Evolutionary conservation across 2,888 invertebrate species (phyloP), one percentile per base, ranked within the genome.

Genomic region (Leucoptera coffeella): DNA sequence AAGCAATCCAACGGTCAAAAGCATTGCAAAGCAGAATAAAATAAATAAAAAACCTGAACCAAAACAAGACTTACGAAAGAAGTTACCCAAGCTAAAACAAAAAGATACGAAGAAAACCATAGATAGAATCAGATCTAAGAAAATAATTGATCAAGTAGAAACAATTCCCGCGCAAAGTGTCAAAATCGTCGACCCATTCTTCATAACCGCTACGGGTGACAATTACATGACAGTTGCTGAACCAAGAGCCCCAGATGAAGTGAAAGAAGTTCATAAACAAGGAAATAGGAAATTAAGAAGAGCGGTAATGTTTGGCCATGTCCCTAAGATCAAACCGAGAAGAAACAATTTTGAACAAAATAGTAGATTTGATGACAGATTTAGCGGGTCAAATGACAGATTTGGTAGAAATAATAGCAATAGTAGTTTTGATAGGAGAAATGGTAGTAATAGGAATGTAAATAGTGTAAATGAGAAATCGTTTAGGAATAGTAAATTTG

Each of bases 101-200:
- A 17, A 17, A 17, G 17, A 17, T 9, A 17, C 17, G 6, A 17
- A 7, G 50, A 47, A 29, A 59, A 55, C 43, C 37, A 14, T 24
- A 41, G 57, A 56, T 13, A 29, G 33, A 4, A 45, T 46, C 25
- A 65, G 64, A 38, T 58, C 53, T 29, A 64, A 56, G 30, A n/a
- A 59, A 35, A 57, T 26, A 45, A 35, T 47, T 46, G 48, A 46
- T 22, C 24, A 19, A 8, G 39, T 42, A 20, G 22, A 26, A 27
- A 46, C 48, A 13, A 13, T 17, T 24, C 36, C 39, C 12, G 20
- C 32, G 5, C 30, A 34, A 27, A 46, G 43, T 6, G 46, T 38
- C 12, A 65, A 61, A 44, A 45, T 58, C 19, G 60, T 58, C 4
- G 72, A 72, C 45, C 59, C 69, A 15, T 72, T 72, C 40, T 72